Evolutionary conservation across 1,140 invertebrate genomes (phyloP), one percentile per base, ranked within the genome.

Genomic region (Gonioctena quinquepunctata): DNA sequence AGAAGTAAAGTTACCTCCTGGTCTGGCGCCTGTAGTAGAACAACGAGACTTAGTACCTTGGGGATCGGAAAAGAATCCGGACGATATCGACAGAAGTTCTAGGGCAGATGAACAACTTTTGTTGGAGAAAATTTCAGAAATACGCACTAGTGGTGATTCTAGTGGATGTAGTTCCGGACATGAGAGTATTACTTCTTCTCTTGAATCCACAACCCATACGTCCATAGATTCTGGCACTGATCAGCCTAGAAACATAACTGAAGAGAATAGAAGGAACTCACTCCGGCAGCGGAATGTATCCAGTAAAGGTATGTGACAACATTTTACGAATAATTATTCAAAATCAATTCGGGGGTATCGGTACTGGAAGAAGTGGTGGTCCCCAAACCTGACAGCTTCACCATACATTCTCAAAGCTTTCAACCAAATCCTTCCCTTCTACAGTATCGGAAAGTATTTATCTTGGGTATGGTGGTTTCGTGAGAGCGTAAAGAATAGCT

Each of bases 161-260:
- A 87, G 87, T 69, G 87, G 86, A 16, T 88, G 87, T 64, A 87
- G 86, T 19, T 88, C 85, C 42, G 88, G 85, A 2, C 86, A 88
- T 61, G 87, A 87, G 61, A 88, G 87, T 21, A 85, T 87, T 1
- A 87, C 87, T 1, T 88, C 87, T 3, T 88, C 87, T 0, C 68
- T 87, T 0, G 87, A 87, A 6, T 85, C 86, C 0, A 84, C 85
- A 16, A 86, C 85, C 13, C 86, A 87, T 16, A 82, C 87, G 2
- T 86, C 71, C 6, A 73, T 74, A 2, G 80, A 81, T 76, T 81
- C 80, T 0, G 80, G 80, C 3, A 80, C 80, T 11, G 79, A 80
- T 54, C 78, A 80, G 26, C 65, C 66, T 13, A 66, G 65, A 19
- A 69, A 68, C 23, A 49, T 70, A 18, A 28, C n/a, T 4, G 68